Conservation (phyloP, 2,113 vertebrate species). For the Calidris pugnax region DNA sequence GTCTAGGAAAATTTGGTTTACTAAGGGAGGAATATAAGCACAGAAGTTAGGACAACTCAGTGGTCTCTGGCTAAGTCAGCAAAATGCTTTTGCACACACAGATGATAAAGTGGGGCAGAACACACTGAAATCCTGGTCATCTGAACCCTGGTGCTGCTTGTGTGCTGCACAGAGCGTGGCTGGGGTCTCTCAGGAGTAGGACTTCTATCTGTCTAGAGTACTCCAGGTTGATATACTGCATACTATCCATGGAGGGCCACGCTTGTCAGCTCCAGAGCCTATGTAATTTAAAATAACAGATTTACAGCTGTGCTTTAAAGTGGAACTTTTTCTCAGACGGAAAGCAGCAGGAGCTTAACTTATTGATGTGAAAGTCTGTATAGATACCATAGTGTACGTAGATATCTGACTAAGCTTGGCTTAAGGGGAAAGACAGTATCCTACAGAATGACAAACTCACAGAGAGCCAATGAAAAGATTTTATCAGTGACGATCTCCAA, state of each 20-base stretch:
- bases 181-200: neutral
- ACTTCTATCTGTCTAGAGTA: neutral
- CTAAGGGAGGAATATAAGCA: neutral
- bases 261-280: neutral
- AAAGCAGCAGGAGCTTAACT: neutral
- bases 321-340: neutral
- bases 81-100: neutral
- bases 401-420: neutral
- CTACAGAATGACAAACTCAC: neutral
- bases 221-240: neutral
- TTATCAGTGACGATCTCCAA: neutral
- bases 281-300: neutral
- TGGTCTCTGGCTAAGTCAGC: neutral
- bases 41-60: neutral
- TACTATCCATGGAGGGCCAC: neutral
- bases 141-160: rapidly evolving
- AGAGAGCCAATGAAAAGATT: neutral
- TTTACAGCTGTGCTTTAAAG: neutral
- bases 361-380: neutral
- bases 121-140: neutral
- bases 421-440: neutral
- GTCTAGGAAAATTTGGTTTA: neutral
- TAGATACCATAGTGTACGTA: neutral
- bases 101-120: neutral
- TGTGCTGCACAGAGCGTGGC: rapidly evolving